Base-by-base conservation (phyloP, 2,113 vertebrate species). In the Pachycephala philippinensis region DNA sequence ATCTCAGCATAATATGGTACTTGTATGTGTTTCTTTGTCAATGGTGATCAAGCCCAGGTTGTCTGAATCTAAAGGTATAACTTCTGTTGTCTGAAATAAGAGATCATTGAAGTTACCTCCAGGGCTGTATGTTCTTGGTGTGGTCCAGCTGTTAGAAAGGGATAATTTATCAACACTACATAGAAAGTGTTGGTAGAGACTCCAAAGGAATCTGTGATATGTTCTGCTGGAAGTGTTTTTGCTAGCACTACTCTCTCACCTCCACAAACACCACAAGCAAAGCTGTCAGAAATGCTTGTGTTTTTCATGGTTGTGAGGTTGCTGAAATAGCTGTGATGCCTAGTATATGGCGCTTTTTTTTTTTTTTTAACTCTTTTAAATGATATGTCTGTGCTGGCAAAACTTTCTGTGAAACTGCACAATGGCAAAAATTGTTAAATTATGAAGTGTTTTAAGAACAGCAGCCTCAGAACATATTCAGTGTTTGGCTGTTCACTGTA, bases 1-100 rank as follows among this genome's bases (percentile, higher is more conserved):
- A 7, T 82, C 24, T 68, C 44, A 15, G 31, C 35, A 9, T 54
- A 59, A 39, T 7, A 1, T 0, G 1, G 31, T 20, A 20, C 31
- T 30, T 24, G 10, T 24, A 1, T 31, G 1, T 24, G 12, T 60
- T 79, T 71, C 35, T 78, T 28, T 44, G 66, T 6, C 54, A 50
- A 8, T 42, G 57, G 22, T 0, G 7, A 19, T 89, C 26, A 22
- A 76, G 37, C n/a, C 45, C 21, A 9, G 56, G n/a, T 42, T 59
- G 35, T 66, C 45, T 93, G 61, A 15, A 13, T 57, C 14, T 50
- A 10, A 82, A 87, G 52, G 15, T 59, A 28, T 35, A 66, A 59
- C 13, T 35, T 91, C 40, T 65, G 24, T 39, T 56, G 11, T 26
- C 53, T 45, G 82, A 56, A 68, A 20, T 52, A 28, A 24, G 45